Conservation (phyloP, 2,888 invertebrate species). For the Drosophila siamana region DNA sequence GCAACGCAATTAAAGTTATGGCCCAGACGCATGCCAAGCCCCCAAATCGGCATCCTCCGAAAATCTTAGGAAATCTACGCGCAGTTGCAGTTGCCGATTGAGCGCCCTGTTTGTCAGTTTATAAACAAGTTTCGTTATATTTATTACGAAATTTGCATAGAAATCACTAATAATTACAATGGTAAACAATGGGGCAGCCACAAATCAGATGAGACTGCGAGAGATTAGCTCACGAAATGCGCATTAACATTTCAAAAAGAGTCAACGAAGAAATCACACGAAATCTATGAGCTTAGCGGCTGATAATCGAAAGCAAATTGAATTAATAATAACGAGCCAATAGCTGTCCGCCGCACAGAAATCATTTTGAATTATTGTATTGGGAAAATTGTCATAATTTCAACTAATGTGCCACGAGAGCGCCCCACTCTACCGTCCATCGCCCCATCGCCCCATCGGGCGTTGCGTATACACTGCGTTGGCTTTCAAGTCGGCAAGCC, state of each 20-base stretch:
- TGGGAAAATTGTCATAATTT: constrained; percentile 78
- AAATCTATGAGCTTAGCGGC: constrained; percentile 47
- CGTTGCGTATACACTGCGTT: constrained; percentile 44
- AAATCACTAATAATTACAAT: constrained; percentile 60
- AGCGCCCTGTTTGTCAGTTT: constrained; percentile 11
- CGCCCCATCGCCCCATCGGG: not conserved
- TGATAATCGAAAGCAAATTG: constrained; percentile 76
- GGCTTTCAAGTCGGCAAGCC: constrained; percentile 23
- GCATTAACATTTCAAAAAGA: constrained; percentile 59
- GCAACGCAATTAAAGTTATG: constrained; percentile 46
- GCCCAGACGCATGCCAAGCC: constrained; percentile 40
- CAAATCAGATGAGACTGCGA: constrained; percentile 49
- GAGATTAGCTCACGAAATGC: constrained; percentile 54
- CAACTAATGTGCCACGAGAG: constrained; percentile 67
- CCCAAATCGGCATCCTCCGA: constrained; percentile 8
- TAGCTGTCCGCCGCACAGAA: constrained; percentile 57
- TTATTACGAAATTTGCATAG: constrained; percentile 41
- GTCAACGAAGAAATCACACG: not conserved
- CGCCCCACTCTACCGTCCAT: constrained; percentile 13
- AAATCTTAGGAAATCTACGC: constrained; percentile 1
- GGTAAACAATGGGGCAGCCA: constrained; percentile 50
- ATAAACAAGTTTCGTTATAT: constrained; percentile 8
- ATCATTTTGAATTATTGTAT: constrained; percentile 74
- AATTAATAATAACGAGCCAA: constrained; percentile 72
- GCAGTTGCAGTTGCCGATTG: not conserved